These are phyloP conservation scores for Carlito syrichta DNA, from an alignment of 2,113 vertebrate species.

Conservation along the genomic window DNA sequence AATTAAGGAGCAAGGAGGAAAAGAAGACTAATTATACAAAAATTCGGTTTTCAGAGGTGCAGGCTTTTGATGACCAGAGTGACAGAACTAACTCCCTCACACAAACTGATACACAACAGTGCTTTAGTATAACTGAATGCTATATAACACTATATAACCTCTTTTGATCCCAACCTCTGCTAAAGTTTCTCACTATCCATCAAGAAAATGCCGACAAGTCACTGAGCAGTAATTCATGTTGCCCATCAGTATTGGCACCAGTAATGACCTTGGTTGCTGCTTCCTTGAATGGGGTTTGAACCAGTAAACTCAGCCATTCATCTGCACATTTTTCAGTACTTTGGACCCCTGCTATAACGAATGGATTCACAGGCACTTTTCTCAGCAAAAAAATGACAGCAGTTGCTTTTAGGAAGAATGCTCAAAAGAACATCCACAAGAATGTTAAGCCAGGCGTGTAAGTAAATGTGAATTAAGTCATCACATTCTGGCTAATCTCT, in stretches of 20 bases:
- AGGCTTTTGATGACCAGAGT: background rate
- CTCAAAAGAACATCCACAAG: slow-evolving; percentile 46
- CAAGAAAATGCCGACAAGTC: background rate
- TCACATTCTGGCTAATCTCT: slow-evolving; percentile 71
- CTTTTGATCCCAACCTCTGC: background rate
- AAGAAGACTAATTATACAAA: background rate
- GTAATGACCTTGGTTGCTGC: background rate
- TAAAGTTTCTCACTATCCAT: slow-evolving; percentile 29
- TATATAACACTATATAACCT: background rate
- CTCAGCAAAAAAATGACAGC: slow-evolving; percentile 49
- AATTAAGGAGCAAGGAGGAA: background rate
- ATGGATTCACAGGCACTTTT: slow-evolving; percentile 28
- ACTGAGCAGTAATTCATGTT: slow-evolving; percentile 25
- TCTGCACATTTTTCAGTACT: background rate
- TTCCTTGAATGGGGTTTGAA: slow-evolving; percentile 41
- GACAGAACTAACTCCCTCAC: background rate
- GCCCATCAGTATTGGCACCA: background rate
- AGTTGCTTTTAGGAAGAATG: slow-evolving; percentile 55
- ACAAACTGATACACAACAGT: background rate
- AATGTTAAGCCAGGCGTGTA: slow-evolving; percentile 64
- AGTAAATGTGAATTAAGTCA: slow-evolving; percentile 75
- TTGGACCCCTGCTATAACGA: background rate
- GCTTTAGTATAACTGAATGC: background rate
- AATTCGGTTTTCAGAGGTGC: background rate
- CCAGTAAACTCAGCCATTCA: slow-evolving; percentile 11